These are phyloP conservation scores for Drosophila orena DNA, from an alignment of 1,140 invertebrate species.

Conservation along the genomic window DNA sequence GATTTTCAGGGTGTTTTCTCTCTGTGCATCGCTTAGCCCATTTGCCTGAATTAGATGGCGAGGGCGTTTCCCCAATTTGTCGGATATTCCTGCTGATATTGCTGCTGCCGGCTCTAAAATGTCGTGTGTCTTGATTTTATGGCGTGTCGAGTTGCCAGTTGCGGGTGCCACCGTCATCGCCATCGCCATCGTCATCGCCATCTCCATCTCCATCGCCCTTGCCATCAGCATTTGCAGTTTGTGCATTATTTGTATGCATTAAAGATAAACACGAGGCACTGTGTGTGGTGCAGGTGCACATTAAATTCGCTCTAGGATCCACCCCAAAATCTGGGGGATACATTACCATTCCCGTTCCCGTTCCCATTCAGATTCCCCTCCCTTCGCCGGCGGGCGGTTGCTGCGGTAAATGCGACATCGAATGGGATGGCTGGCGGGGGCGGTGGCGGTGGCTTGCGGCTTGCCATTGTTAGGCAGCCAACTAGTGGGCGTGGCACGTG, in stretches of 20 bases:
- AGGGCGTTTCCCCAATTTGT: slow-evolving; percentile 35
- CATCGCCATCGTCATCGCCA: not conserved
- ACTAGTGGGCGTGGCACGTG: slow-evolving; percentile 42
- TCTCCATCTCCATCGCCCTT: slow-evolving; percentile 1
- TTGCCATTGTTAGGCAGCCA: slow-evolving; percentile 46
- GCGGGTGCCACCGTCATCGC: slow-evolving; percentile 2
- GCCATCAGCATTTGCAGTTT: slow-evolving; percentile 66
- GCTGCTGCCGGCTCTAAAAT: slow-evolving; percentile 46
- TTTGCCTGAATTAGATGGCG: slow-evolving; percentile 61
- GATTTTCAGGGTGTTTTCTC: too few relatives aligned
- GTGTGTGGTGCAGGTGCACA: slow-evolving; percentile 23
- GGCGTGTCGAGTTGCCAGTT: slow-evolving; percentile 35
- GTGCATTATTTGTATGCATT: slow-evolving; percentile 78
- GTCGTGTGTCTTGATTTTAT: slow-evolving; percentile 75
- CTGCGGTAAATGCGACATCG: slow-evolving; percentile 44
- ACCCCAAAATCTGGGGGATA: not conserved
- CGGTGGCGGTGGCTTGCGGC: slow-evolving; percentile 1
- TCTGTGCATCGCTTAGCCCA: slow-evolving; percentile 19
- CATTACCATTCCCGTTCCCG: not conserved
- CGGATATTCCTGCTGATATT: slow-evolving; percentile 5
- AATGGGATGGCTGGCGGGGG: slow-evolving; percentile 14
- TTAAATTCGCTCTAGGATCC: slow-evolving; percentile 20
- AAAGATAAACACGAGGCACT: slow-evolving; percentile 52
- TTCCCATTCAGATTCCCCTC: not conserved
- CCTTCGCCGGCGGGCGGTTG: too few relatives aligned